Evolutionary conservation across 2,113 vertebrate species (phyloP), one percentile per base, ranked within the genome.

Genomic region (Psittacula cyanocephala): DNA sequence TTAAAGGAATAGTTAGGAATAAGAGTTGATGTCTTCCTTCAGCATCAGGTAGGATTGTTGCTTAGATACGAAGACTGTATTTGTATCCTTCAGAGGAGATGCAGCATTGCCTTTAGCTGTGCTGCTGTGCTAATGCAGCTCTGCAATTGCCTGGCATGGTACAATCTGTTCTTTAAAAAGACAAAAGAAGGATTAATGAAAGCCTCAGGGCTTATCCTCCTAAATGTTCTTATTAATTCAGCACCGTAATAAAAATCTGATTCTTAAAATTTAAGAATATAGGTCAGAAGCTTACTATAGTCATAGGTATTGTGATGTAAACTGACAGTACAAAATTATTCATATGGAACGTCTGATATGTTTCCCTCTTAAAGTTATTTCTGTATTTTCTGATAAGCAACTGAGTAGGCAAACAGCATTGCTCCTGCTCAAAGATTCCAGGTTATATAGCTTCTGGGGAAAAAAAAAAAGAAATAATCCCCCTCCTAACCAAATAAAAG

Each of bases 291-390:
- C 53, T 35, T 92, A 76, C 47, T 93, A 37, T 23, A 91, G 77
- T 85, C 59, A 81, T 69, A 95, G 19, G 5, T 63, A 41, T 88
- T 92, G 72, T 60, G 83, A 93, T 44, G 17, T 41, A 63, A 94
- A 77, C 31, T 64, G 39, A 93, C 74, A 76, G 8, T 17, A 75
- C 72, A 81, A 88, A 81, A 70, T 39, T 83, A 78, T 69, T 92
- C 27, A 16, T 29, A n/a, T 78, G 14, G 24, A 95, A 39, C 6
- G 93, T 81, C 85, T 82, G 62, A 95, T 76, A 70, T 6, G 12
- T 91, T 86, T 93, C 62, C 35, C 41, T 67, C n/a, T 62, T 33
- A 53, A 95, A 97, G 88, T 27, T 28, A 95, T 47, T 50, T 67
- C 3, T 81, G 83, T 60, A 11, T 94, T 95, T 95, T 43, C 89